Evolutionary conservation across 2,888 invertebrate species (phyloP).

Genomic region (Callosobruchus maculatus): DNA sequence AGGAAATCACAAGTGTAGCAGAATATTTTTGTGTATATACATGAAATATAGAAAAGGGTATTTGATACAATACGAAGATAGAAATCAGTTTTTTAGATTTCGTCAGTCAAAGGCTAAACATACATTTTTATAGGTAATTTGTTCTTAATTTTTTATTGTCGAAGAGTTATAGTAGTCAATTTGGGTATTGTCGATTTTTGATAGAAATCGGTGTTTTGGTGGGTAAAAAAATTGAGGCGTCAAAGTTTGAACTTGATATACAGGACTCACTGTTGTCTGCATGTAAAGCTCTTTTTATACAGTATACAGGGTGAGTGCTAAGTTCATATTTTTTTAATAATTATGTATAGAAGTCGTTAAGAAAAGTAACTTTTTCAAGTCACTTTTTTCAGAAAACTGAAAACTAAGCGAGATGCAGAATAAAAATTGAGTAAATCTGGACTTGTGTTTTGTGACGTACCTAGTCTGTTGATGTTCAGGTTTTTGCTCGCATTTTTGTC

Average conservation of each 20-base stretch:
- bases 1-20: neutral
- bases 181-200: neutral
- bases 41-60: neutral
- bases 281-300: no score
- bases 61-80: neutral
- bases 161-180: neutral
- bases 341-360: no score
- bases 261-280: no score
- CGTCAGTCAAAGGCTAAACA: neutral
- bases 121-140: neutral
- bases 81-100: neutral
- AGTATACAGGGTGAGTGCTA: no score
- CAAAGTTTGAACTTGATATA: neutral
- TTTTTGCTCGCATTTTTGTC: no score
- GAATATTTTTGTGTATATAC: neutral
- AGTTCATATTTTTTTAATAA: no score
- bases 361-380: no score
- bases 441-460: no score
- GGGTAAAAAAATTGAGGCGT: neutral
- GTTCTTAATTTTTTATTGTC: neutral
- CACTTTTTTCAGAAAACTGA: no score
- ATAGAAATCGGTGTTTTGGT: neutral
- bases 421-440: no score
- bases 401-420: no score
- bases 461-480: no score